These are phyloP conservation scores for Ceratina australensis DNA, from an alignment of 1,140 invertebrate species.

Conservation along the genomic window DNA sequence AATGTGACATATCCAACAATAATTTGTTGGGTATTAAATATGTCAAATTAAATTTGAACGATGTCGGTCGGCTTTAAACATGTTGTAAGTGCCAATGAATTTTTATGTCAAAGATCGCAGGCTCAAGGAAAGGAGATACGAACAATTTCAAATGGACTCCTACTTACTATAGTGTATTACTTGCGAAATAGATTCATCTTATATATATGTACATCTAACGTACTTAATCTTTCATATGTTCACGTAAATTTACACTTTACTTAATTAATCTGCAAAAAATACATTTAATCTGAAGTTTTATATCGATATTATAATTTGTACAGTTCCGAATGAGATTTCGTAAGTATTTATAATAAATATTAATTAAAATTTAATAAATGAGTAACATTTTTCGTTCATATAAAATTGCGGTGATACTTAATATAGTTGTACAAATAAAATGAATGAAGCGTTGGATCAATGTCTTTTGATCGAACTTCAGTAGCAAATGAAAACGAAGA, in stretches of 20 bases:
- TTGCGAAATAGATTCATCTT: slow-evolving; percentile 39
- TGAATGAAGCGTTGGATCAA: too few species aligned
- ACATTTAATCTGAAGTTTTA: slow-evolving; percentile 36
- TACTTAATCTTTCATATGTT: slow-evolving; percentile 1
- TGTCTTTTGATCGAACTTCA: too few species aligned
- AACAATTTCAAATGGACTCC: slow-evolving; percentile 38
- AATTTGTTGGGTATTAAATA: too few species aligned
- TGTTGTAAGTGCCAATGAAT: slow-evolving; percentile 18
- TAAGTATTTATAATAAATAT: slow-evolving; percentile 44
- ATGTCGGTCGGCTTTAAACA: slow-evolving; percentile 20
- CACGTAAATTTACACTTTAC: slow-evolving; percentile 38
- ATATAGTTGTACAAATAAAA: too few species aligned
- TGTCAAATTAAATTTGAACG: background rate
- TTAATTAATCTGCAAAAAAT: slow-evolving; percentile 39
- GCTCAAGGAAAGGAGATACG: slow-evolving; percentile 41
- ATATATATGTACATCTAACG: slow-evolving; percentile 5
- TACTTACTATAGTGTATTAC: slow-evolving; percentile 27
- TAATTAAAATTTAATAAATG: background rate
- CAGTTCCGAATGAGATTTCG: slow-evolving; percentile 36
- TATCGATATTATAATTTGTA: slow-evolving; percentile 37
- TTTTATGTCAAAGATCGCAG: slow-evolving; percentile 13
- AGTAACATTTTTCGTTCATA: too few species aligned
- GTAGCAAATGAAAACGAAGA: slow-evolving; percentile 17
- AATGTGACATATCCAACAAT: too few species aligned
- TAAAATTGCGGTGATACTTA: too few species aligned